Conservation (phyloP, 64 coral and sea anemone genomes). For the Montipora sp. region DNA sequence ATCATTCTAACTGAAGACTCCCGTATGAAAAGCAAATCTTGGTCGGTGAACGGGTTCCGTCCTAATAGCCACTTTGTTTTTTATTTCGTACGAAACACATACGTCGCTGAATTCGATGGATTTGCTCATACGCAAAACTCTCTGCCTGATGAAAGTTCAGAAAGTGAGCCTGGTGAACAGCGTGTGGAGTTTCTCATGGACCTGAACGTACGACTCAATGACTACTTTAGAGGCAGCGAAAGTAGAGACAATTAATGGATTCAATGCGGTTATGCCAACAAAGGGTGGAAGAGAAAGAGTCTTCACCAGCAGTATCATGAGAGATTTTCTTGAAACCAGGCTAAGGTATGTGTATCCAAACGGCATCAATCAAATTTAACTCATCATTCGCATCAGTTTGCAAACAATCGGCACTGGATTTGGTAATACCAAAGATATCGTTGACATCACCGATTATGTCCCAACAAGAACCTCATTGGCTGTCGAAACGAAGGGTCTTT, state of each 20-base stretch:
- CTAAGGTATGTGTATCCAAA: not conserved
- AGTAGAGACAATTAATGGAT: slow-evolving; percentile 30
- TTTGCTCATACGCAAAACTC: not conserved
- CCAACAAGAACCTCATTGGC: no score
- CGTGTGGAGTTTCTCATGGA: slow-evolving; percentile 3
- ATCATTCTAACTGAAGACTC: no score
- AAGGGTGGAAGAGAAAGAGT: slow-evolving; percentile 33
- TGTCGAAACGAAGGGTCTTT: no score
- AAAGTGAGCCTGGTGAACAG: not conserved
- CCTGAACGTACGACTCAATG: slow-evolving; percentile 1
- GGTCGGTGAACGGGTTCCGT: no score
- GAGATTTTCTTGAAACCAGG: no score
- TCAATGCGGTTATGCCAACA: slow-evolving; percentile 66
- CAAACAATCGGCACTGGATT: no score
- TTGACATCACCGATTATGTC: no score
- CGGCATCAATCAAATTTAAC: not conserved
- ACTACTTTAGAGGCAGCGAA: slow-evolving; percentile 18
- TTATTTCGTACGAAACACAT: not conserved
- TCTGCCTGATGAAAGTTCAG: not conserved
- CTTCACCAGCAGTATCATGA: slow-evolving; percentile 8
- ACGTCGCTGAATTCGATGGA: slow-evolving; percentile 19
- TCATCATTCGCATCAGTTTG: no score
- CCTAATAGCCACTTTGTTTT: no score
- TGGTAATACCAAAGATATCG: no score
- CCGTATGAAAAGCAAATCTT: no score